Evolutionary conservation across 2,113 vertebrate species (phyloP).

Genomic region (Geococcyx californianus): DNA sequence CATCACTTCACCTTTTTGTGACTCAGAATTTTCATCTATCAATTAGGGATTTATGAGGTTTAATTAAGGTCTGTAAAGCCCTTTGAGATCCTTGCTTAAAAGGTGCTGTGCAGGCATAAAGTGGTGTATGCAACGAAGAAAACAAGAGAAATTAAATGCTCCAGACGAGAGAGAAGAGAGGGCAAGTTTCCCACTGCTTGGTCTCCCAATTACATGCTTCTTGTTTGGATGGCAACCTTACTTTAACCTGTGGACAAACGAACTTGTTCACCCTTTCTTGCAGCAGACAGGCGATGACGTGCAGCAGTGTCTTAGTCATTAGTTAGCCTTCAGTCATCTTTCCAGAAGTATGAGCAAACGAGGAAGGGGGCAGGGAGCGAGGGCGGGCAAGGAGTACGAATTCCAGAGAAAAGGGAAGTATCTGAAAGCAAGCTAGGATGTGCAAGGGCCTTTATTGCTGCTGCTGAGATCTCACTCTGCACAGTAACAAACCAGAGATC

Average conservation of each 20-base stretch:
- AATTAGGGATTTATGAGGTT: constrained; percentile 47
- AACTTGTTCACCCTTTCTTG: constrained; percentile 75
- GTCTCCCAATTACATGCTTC: constrained; percentile 25
- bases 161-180: constrained; percentile 26
- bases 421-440: constrained; percentile 58
- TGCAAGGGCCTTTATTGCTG: constrained; percentile 42
- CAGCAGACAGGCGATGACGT: constrained; percentile 66
- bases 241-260: constrained; percentile 55
- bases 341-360: constrained; percentile 75
- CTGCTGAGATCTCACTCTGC: constrained; percentile 37
- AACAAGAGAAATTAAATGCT: constrained; percentile 53
- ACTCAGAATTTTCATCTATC: constrained; percentile 56
- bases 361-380: constrained; percentile 31
- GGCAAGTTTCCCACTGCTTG: constrained; percentile 38
- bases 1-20: constrained; percentile 25
- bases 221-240: constrained; percentile 46
- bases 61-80: constrained; percentile 59
- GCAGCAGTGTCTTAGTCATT: constrained; percentile 72
- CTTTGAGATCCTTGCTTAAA: constrained; percentile 33
- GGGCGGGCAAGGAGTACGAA: constrained; percentile 7
- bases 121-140: neutral
- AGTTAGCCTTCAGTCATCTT: constrained; percentile 69
- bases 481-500: constrained; percentile 42
- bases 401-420: constrained; percentile 70
- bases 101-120: constrained; percentile 55